Percentiles rank a stretch among this genome's conserved stretches.
Conservation (phyloP, 2,113 vertebrate genomes). For the Ageneiosus marmoratus region DNA sequence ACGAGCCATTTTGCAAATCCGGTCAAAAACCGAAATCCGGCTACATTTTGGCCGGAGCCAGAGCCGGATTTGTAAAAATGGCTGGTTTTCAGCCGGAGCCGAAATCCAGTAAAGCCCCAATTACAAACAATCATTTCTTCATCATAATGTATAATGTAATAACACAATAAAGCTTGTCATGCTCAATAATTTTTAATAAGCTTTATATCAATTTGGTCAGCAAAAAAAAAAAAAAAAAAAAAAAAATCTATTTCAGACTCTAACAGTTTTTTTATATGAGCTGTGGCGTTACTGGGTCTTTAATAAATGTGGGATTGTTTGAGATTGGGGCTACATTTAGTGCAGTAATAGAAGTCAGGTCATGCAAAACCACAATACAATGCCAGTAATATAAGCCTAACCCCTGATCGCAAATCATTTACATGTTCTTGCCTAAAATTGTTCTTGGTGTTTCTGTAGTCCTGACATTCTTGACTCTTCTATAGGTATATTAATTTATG, state of each 20-base stretch:
- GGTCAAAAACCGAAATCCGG: too few relatives aligned
- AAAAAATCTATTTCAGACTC: neutral
- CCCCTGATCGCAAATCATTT: neutral
- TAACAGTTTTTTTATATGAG: neutral
- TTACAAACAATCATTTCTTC: neutral
- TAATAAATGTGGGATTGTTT: neutral
- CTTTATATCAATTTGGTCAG: neutral
- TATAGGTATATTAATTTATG: neutral
- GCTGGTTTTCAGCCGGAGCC: too few relatives aligned
- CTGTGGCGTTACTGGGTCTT: neutral
- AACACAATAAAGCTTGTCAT: neutral
- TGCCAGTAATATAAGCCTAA: neutral
- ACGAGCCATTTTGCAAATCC: too few relatives aligned
- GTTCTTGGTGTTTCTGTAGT: neutral
- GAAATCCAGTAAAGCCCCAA: too few relatives aligned
- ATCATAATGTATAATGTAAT: neutral
- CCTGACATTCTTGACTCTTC: neutral
- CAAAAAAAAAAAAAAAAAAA: neutral
- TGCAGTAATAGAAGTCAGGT: too few relatives aligned
- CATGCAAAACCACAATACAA: neutral
- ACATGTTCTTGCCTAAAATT: neutral
- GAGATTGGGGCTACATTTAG: neutral
- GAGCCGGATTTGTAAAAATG: too few relatives aligned
- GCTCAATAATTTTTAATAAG: neutral
- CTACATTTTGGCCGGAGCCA: too few relatives aligned